These are phyloP conservation scores for Hypena proboscidalis DNA, from an alignment of 2,888 invertebrate species.

Conservation along the genomic window DNA sequence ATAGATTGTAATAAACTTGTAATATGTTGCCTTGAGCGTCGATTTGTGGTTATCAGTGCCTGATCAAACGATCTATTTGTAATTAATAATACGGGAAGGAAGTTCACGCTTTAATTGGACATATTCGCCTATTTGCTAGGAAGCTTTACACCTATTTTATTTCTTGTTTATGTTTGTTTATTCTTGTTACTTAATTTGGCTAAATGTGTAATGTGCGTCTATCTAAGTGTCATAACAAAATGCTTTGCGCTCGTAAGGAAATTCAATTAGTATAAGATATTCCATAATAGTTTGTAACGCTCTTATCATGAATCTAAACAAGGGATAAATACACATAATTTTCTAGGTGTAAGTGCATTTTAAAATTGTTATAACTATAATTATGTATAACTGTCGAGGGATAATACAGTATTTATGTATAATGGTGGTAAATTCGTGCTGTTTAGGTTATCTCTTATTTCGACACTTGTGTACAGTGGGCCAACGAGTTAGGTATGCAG, in stretches of 20 bases:
- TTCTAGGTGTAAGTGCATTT: conserved; percentile 52
- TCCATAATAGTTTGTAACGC: conserved; percentile 49
- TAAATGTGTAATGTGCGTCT: conserved; percentile 34
- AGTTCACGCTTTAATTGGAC: conserved; percentile 17
- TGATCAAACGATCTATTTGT: conserved; percentile 37
- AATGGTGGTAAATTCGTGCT: conserved; percentile 29
- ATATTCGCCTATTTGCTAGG: conserved; percentile 31
- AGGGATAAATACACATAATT: conserved; percentile 55
- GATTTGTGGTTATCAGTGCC: conserved; percentile 18
- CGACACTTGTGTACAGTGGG: no score
- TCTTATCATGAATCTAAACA: conserved; percentile 61
- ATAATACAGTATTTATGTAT: conserved; percentile 40
- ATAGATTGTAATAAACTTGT: conserved; percentile 4
- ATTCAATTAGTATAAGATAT: conserved; percentile 30
- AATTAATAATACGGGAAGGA: conserved; percentile 22
- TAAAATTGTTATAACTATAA: conserved; percentile 38
- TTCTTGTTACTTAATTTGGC: conserved; percentile 49
- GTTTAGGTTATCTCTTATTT: no score
- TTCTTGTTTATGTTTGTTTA: conserved; percentile 42
- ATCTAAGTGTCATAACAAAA: conserved; percentile 6
- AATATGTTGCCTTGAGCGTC: conserved; percentile 24
- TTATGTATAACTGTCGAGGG: no score
- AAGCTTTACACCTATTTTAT: conserved; percentile 35
- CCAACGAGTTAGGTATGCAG: no score
- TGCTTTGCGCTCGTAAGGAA: conserved; percentile 3